A percentile compares a stretch with the other conserved stretches of the same genome.
phyloP scores from a whole-genome alignment of 2,888 invertebrate species.

The Lamellibrachia columna region DNA sequence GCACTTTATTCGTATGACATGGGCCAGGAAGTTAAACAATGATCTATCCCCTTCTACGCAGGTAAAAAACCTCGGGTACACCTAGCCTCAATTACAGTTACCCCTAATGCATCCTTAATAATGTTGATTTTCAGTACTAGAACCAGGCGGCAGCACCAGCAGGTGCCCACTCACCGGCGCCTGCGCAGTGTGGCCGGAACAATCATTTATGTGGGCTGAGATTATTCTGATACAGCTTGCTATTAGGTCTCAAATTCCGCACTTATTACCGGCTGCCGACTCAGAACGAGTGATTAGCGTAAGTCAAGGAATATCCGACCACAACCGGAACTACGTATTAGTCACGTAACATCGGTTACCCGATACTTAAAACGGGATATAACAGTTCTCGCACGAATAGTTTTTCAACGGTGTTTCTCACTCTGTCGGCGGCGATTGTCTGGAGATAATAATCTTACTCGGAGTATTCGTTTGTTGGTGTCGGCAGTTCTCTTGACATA shows the following conservation, averaged over 20 bases:
- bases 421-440: conserved; percentile 6
- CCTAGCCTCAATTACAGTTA: no score
- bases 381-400: neutral
- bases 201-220: conserved; percentile 16
- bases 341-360: neutral
- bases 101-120: no score
- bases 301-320: neutral
- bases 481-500: neutral
- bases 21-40: no score
- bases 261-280: neutral
- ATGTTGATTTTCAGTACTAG: neutral
- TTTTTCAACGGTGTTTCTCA: neutral
- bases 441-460: neutral
- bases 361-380: neutral
- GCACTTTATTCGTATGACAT: no score
- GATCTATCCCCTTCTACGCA: no score
- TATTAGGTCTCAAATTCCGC: conserved; percentile 10
- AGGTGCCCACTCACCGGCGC: neutral
- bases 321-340: conserved; percentile 16
- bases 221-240: conserved; percentile 16
- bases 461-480: conserved; percentile 9
- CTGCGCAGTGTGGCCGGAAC: neutral
- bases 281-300: neutral
- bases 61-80: no score
- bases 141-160: conserved; percentile 4